Evolutionary conservation across 2,797 vertebrate genomes (phyloP), one percentile per base, ranked within the genome.

Genomic region (Tauraco hartlaubi): DNA sequence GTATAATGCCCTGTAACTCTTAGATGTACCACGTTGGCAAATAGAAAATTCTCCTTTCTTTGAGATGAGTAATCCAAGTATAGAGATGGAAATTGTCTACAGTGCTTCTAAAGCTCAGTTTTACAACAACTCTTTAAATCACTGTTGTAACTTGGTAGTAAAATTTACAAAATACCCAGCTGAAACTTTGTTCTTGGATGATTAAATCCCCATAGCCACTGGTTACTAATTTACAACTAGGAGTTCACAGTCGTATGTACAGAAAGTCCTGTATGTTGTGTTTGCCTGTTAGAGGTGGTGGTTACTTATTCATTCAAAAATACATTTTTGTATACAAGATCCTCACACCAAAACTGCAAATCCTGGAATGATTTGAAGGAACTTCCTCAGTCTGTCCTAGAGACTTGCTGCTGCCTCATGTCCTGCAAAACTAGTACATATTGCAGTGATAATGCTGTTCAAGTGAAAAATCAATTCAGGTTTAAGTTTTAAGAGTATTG

Each of bases 141-240:
- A 11, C 26, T 63, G 28, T 56, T 89, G 29, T 67, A 63, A 79
- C 15, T 39, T 62, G 48, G 29, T 26, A 39, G n/a, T 55, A 83
- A 39, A 59, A 15, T 3, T 5, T 51, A n/a, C 11, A 26, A 58
- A 67, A 43, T 6, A 1, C 1, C 6, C 12, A 15, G 3, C 54
- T 77, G 37, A 63, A 91, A 63, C 67, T 82, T 91, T 91, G 54
- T 20, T 82, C 62, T 67, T 64, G 21, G 9, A 9, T 51, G 28
- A 54, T n/a, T 71, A 48, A 85, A 35, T n/a, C 16, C 16, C 48
- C 11, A 4, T 25, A 58, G 58, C n/a, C 15, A 9, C 35, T 49
- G 44, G 49, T 92, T 94, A 90, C 44, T 90, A 44, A 88, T 84
- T 85, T 74, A 69, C 48, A 48, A 9, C 16, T 26, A 9, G 31